Conservation (phyloP, 2,888 invertebrate species). For the Buathra laborator region DNA sequence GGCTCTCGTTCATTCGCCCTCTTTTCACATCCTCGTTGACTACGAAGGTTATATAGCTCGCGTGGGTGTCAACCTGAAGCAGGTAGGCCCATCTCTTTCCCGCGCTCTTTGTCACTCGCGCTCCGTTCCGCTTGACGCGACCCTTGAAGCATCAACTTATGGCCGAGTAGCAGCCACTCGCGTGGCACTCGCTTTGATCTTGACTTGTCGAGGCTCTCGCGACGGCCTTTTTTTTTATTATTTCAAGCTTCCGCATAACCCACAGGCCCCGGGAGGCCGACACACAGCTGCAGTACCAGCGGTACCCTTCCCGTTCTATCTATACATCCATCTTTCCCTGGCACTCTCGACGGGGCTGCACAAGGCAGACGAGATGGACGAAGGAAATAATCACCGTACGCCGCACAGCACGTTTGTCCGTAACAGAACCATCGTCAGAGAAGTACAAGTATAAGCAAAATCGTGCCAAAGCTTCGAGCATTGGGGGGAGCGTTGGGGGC, state of each 20-base stretch:
- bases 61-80: conserved; percentile 51
- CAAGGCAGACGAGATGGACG: conserved; percentile 59
- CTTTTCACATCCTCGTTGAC: conserved; percentile 27
- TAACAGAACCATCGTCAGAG: conserved; percentile 69
- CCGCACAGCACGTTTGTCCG: conserved; percentile 70
- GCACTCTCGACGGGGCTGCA: conserved; percentile 3
- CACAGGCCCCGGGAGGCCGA: conserved; percentile 73
- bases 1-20: background rate
- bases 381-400: conserved; percentile 78
- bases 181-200: conserved; percentile 79
- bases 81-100: conserved; percentile 4
- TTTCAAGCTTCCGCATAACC: conserved; percentile 70
- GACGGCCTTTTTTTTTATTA: conserved; percentile 72
- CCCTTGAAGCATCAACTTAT: conserved; percentile 59
- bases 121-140: conserved; percentile 48
- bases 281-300: conserved; percentile 57
- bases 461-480: conserved; percentile 21
- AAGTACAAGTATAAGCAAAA: conserved; percentile 43
- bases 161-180: conserved; percentile 70
- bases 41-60: conserved; percentile 12
- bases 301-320: conserved; percentile 38
- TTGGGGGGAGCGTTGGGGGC: background rate
- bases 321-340: conserved; percentile 15
- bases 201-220: conserved; percentile 75
- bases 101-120: conserved; percentile 39